Conservation (phyloP, 2,888 invertebrate species). For the Torymus aiolomorphi region DNA sequence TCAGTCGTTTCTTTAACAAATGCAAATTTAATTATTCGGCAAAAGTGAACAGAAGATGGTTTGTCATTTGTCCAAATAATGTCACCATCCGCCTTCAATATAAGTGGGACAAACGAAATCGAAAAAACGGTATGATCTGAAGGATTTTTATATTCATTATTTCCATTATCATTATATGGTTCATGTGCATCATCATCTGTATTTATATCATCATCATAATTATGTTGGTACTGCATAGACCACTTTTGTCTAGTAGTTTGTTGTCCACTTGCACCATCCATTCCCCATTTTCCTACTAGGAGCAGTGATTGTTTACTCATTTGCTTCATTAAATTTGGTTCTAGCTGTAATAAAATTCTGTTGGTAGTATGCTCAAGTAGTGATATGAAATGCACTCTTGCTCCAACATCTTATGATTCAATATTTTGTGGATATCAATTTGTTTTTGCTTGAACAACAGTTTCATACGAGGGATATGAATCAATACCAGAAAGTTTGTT, state of each 20-base stretch:
- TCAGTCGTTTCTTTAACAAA: constrained; percentile 33
- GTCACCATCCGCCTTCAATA: constrained; percentile 2
- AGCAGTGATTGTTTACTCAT: neutral
- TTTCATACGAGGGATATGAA: neutral
- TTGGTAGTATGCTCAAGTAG: constrained; percentile 5
- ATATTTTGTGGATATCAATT: constrained; percentile 23
- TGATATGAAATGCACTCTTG: constrained; percentile 3
- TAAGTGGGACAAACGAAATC: constrained; percentile 28
- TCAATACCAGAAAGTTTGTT: neutral
- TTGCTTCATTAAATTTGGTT: neutral
- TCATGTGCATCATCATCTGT: too few relatives aligned
- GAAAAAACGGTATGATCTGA: constrained; percentile 23
- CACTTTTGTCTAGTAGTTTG: constrained; percentile 18
- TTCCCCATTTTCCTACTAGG: constrained; percentile 33
- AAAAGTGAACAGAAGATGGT: constrained; percentile 24
- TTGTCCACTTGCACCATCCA: constrained; percentile 15
- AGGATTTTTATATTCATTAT: neutral
- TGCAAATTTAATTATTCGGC: constrained; percentile 38
- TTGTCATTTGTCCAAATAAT: constrained; percentile 41
- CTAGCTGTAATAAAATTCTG: constrained; percentile 1
- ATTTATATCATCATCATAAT: too few relatives aligned
- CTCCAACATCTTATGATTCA: constrained; percentile 10
- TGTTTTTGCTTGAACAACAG: constrained; percentile 1
- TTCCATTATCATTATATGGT: neutral
- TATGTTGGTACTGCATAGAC: too few relatives aligned